Base-by-base conservation (phyloP, 2,797 vertebrate species). In the Brotogeris chrysoptera region DNA sequence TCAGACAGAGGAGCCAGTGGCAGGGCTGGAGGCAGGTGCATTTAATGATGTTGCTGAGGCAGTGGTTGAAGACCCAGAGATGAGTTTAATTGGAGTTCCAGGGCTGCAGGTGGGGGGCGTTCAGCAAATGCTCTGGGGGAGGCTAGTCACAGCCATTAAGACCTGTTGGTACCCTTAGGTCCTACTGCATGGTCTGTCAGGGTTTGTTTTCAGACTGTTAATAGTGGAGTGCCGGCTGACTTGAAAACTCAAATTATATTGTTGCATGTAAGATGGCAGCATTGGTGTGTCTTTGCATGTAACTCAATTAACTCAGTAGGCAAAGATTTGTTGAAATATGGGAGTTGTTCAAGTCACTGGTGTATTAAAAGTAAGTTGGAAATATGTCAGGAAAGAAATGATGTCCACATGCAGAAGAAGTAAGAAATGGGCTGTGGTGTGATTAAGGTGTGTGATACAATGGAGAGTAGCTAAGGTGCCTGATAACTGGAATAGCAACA, bases 21-120 rank as follows among this genome's bases (percentile, higher is more conserved):
- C 20, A 41, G 16, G 15, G 7, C 24, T 46, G 30, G 20, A 59
- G 10, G 11, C 6, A 1, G 4, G 5, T 60, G 4, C 10, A 2
- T 12, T 24, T 59, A 20, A 32, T 38, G 21, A 10, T 49, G 11
- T 19, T 1, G 0, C 13, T 60, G 16, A 24, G 28, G 10, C 53
- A 46, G 49, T 8, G 53, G 9, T 9, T 68, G 34, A 83, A 73
- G 36, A 47, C 13, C 1, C 8, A 41, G 27, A 86, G 8, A 13
- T 71, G 65, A 53, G 23, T 20, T 78, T 83, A 57, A 39, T 19
- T 44, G 16, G 23, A 90, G 9, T 25, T 65, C n/a, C 32, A 30
- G 38, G 20, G 11, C 43, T 27, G n/a, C 8, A 50, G 46, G 4
- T 13, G 14, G 11, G 7, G 14, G 0, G 1, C 63, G 21, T 66